These are phyloP conservation scores for Cryptus armator DNA, from an alignment of 2,888 invertebrate genomes.

Conservation along the genomic window DNA sequence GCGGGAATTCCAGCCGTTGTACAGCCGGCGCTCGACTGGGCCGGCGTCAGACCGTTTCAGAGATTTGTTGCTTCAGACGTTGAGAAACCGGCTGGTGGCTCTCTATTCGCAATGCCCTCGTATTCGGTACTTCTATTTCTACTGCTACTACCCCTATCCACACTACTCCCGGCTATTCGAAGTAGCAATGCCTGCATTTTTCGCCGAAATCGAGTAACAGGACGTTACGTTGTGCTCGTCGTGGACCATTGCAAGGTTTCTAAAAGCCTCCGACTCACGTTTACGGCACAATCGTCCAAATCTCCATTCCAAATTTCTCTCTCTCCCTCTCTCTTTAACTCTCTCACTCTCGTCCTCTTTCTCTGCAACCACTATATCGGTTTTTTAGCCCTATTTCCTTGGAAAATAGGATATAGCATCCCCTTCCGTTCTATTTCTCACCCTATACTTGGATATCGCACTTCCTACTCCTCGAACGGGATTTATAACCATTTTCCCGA, in stretches of 20 bases:
- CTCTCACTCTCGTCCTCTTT: background rate
- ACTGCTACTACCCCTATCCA: background rate
- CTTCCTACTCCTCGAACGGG: slow-evolving; percentile 33
- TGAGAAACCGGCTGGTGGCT: slow-evolving; percentile 74
- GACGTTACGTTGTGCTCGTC: background rate
- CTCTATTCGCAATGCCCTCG: background rate
- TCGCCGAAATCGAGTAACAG: slow-evolving; percentile 20
- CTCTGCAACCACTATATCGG: background rate
- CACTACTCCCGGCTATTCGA: slow-evolving; percentile 6
- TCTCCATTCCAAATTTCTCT: slow-evolving; percentile 58
- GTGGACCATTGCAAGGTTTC: slow-evolving; percentile 40
- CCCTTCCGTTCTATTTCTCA: background rate
- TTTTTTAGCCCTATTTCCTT: background rate
- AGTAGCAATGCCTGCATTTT: slow-evolving; percentile 15
- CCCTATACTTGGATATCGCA: slow-evolving; percentile 3
- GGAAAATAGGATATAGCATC: background rate
- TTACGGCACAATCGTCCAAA: slow-evolving; percentile 65
- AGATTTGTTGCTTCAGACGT: slow-evolving; percentile 78
- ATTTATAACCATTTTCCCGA: slow-evolving; percentile 42
- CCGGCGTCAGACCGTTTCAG: slow-evolving; percentile 65
- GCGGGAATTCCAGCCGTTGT: slow-evolving; percentile 36
- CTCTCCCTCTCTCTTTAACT: background rate
- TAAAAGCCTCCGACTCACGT: slow-evolving; percentile 35
- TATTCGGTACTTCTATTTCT: background rate
- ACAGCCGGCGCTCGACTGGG: slow-evolving; percentile 39